phyloP scores from a whole-genome alignment of 2,113 vertebrate species.

The Pandion haliaetus region DNA sequence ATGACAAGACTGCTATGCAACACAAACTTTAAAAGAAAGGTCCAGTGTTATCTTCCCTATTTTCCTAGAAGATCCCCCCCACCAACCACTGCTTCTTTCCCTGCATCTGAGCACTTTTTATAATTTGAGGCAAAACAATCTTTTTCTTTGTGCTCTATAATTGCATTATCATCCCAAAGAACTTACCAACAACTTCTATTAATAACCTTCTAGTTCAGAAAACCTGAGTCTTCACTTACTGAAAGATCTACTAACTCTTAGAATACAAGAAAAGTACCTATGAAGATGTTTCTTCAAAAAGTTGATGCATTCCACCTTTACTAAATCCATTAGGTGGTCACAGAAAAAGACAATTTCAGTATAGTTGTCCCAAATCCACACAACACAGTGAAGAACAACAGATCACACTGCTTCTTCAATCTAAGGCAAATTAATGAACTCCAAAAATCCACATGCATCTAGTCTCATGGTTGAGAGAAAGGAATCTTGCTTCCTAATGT shows the following conservation, averaged over 20 bases:
- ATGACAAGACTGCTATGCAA: background rate
- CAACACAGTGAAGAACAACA: background rate
- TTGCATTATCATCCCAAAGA: background rate
- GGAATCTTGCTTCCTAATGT: background rate
- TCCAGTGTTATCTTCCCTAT: background rate
- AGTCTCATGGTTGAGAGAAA: accelerated
- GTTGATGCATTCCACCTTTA: background rate
- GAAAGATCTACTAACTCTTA: background rate
- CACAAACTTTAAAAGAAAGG: background rate
- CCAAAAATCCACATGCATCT: background rate
- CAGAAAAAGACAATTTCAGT: background rate
- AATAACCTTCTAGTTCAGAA: background rate
- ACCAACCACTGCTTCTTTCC: background rate
- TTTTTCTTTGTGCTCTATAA: background rate
- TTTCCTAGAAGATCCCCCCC: background rate
- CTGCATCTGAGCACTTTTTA: background rate
- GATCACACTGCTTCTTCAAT: background rate
- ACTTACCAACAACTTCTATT: background rate
- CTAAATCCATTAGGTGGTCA: background rate
- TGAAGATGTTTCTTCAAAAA: background rate
- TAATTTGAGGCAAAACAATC: background rate
- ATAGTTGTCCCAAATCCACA: background rate
- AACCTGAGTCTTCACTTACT: background rate
- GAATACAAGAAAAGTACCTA: background rate
- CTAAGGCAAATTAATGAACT: background rate